Evolutionary conservation across 2,888 invertebrate species (phyloP), one percentile per base, ranked within the genome.

Genomic region (Euphydryas editha): DNA sequence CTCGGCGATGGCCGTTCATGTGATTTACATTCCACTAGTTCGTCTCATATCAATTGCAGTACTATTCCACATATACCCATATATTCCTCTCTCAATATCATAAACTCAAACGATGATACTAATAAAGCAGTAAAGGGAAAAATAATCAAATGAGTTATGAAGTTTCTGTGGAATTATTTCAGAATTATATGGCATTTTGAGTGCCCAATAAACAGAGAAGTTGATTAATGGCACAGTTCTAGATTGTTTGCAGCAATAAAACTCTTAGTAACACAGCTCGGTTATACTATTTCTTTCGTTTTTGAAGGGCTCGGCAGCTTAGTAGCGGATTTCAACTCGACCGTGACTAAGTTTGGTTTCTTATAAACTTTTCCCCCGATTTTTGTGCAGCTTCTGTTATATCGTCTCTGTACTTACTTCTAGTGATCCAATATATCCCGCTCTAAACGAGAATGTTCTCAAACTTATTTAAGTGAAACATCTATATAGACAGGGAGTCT

Each of bases 241-340:
- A 36, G 58, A 61, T 65, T 68, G 65, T 65, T 65, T 65, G 65
- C 39, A 46, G 44, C 58, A 49, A 55, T 68, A 68, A 68, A 68
- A 55, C 61, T 63, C 63, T 60, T 64, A 47, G 51, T 44, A 57
- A 44, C 46, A 47, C 49, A 46, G 18, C 30, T 37, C 36, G 47
- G 60, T 54, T 64, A 54, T 46, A 57, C 68, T 64, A 58, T 58
- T 64, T 64, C 51, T 57, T 58, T 39, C 60, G 37, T 60, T 61
- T 39, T 58, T 60, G 49, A 44, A 56, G 47, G 55, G 21, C 24
- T 37, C 37, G 47, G 24, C 49, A 15, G 49, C 17, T 18, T 21
- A 49, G 13, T 49, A 15, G 21, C 13, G 21, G 49, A 21, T 21
- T 24, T 49, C 13, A 13, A 49, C 21, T 49, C 21, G 49, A 49